A percentile compares a stretch with the other conserved stretches of the same genome.
Conservation (phyloP, 1,140 invertebrate genomes). For the Coelopa frigida region DNA sequence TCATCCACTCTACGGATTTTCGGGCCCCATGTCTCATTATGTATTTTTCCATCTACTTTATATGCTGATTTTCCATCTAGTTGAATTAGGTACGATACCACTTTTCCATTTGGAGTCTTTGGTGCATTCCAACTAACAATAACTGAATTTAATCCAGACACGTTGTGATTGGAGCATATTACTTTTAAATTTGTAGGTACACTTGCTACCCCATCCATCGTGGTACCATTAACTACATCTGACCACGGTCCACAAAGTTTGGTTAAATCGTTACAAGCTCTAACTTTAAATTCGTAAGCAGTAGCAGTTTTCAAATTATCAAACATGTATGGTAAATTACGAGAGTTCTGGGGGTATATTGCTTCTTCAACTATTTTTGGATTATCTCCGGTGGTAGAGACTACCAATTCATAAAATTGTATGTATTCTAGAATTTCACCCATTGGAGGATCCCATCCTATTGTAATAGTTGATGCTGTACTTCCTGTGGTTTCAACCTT, state of each 20-base stretch:
- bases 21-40: slow-evolving; percentile 52
- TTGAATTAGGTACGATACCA: slow-evolving; percentile 52
- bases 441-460: slow-evolving; percentile 65
- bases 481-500: slow-evolving; percentile 69
- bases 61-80: slow-evolving; percentile 55
- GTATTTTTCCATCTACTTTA: slow-evolving; percentile 49
- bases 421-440: slow-evolving; percentile 59
- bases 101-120: slow-evolving; percentile 62
- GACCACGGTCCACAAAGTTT: slow-evolving; percentile 68
- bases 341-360: slow-evolving; percentile 54
- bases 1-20: slow-evolving; percentile 54
- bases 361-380: slow-evolving; percentile 52
- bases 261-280: slow-evolving; percentile 70
- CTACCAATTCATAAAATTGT: slow-evolving; percentile 67
- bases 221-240: slow-evolving; percentile 64
- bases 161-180: slow-evolving; percentile 58
- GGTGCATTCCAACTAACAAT: slow-evolving; percentile 59
- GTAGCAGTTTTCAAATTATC: slow-evolving; percentile 67
- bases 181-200: slow-evolving; percentile 52
- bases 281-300: slow-evolving; percentile 65
- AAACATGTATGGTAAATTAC: slow-evolving; percentile 66
- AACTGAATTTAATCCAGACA: slow-evolving; percentile 56
- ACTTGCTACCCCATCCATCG: slow-evolving; percentile 64
- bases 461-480: slow-evolving; percentile 67
- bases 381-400: slow-evolving; percentile 52